Base-by-base conservation (phyloP, 2,888 invertebrate species). In the Prenolepis imparis region DNA sequence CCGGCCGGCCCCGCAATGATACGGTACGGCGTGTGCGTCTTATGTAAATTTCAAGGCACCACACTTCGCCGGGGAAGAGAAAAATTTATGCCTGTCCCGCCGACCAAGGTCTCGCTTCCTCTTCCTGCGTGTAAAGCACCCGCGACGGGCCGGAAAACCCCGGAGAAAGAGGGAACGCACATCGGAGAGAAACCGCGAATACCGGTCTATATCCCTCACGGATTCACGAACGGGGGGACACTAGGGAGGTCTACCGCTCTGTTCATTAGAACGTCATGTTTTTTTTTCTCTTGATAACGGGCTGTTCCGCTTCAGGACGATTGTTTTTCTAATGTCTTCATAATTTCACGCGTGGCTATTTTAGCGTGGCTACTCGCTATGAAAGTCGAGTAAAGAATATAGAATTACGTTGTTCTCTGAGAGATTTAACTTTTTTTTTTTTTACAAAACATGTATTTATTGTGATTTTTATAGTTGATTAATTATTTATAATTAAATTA, bases 41-140 rank as follows among this genome's bases (percentile, higher is more conserved):
- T 93, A 93, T 92, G 94, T 93, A 93, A 93, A 94, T 93, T 93
- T 91, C 91, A 92, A 92, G 91, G 88, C 91, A 92, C 90, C 90
- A 91, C 90, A 92, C 88, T 78, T 78, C 68, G 68, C 78, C 59
- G 59, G 44, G 68, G 68, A 59, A 87, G 88, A 91, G 89, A 90
- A 93, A 93, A 93, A 93, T 93, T 92, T 89, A 93, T 91, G 91
- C 91, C 91, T 91, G 89, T 91, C 93, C 68, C 44, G 68, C 36
- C 90, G 88, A 87, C 85, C 90, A 88, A 90, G 89, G 88, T 84
- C 88, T 87, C 87, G 89, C 87, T 89, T 90, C 89, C 90, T 90
- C 89, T 91, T 90, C 88, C 88, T 88, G 88, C 86, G 84, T 52
- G 77, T 73, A 68, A 68, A 81, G 74, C 63, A 48, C 52, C 64